Percentiles rank a stretch among this genome's conserved stretches.
Conservation (phyloP, 2,888 invertebrate species). For the Pemphredon lugubris region DNA sequence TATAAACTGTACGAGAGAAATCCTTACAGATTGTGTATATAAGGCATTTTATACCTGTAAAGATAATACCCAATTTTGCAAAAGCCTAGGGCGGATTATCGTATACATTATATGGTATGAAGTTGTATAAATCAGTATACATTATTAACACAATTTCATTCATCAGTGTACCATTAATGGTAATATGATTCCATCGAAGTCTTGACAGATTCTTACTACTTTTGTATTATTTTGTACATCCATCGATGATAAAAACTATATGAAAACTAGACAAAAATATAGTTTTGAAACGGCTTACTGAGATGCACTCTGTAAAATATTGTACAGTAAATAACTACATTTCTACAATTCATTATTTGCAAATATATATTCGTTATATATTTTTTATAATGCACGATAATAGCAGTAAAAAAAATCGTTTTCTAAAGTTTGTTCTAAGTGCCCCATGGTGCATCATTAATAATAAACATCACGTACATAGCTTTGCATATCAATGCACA, state of each 20-base stretch:
- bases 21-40: constrained; percentile 4
- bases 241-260: neutral
- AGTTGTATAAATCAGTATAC: neutral
- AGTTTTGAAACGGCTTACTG: neutral
- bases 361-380: constrained; percentile 4
- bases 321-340: constrained; percentile 5
- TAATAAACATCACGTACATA: neutral
- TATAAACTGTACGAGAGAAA: constrained; percentile 6
- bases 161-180: neutral
- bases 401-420: neutral
- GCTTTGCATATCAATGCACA: too few relatives aligned
- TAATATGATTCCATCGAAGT: neutral
- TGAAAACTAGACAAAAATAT: neutral
- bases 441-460: neutral
- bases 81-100: neutral
- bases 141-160: neutral
- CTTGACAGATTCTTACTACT: neutral
- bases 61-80: constrained; percentile 1
- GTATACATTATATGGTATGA: constrained; percentile 5
- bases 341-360: neutral
- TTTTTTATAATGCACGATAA: neutral
- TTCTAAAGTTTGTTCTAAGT: neutral
- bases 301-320: constrained; percentile 21
- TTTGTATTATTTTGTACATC: neutral
- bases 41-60: constrained; percentile 4